Evolutionary conservation across 2,113 vertebrate species (phyloP).

Genomic region (Rhinopomastus cyanomelas): DNA sequence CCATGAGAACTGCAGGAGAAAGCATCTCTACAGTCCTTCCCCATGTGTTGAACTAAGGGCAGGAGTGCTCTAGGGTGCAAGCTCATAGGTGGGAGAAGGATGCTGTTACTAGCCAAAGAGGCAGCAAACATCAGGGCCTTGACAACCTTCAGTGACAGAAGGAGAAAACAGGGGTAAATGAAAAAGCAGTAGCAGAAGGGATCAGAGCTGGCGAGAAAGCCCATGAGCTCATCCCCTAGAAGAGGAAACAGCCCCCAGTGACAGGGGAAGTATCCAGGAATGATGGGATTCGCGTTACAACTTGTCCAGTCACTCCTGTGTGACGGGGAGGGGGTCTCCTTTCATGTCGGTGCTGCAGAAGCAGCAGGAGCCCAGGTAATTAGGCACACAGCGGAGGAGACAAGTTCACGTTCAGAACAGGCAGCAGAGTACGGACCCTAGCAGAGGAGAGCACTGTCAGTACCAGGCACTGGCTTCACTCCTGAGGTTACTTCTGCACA

Average conservation of each 20-base stretch:
- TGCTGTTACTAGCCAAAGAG: background rate
- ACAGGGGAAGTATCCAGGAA: background rate
- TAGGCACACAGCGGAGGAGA: background rate
- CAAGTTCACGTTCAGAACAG: slow-evolving; percentile 14
- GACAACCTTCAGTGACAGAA: background rate
- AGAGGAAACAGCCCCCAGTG: background rate
- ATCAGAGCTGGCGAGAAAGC: background rate
- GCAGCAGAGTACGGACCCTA: background rate
- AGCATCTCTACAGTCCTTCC: background rate
- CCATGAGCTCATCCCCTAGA: background rate
- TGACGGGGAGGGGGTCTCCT: background rate
- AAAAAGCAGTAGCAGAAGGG: background rate
- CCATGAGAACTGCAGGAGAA: background rate
- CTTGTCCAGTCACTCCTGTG: background rate
- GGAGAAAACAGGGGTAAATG: background rate
- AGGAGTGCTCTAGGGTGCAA: background rate
- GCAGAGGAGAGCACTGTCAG: background rate
- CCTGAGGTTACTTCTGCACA: background rate
- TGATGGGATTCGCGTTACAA: background rate
- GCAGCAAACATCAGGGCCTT: background rate
- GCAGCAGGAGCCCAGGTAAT: background rate
- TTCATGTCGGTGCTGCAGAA: background rate
- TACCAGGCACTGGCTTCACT: background rate
- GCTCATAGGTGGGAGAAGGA: accelerated
- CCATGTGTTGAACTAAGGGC: accelerated